Evolutionary conservation across 2,113 vertebrate genomes (phyloP), one percentile per base, ranked within the genome.

Genomic region (Leptosomus discolor): DNA sequence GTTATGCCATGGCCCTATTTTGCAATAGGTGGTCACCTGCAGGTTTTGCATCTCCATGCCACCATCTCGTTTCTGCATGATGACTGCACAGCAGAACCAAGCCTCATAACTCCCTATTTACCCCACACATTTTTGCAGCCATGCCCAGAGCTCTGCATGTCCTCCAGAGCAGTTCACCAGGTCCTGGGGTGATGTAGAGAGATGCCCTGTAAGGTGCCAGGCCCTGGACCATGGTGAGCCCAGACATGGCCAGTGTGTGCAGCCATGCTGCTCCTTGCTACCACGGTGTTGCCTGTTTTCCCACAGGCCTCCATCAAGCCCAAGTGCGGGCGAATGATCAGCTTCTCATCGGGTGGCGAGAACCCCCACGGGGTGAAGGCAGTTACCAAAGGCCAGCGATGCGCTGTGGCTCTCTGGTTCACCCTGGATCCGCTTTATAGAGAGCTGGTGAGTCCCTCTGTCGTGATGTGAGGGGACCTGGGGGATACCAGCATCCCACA

Each of bases 351-450:
- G 0, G 99, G 99, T 0, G 99, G 99, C 1, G 99, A 99, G 98
- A 99, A 99, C 89, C 99, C 99, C 0, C 99, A 99, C 1, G 99
- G 99, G 1, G 99, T 99, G 81, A 99, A 98, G 93, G 99, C 99
- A 0, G 99, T 99, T 83, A 99, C 99, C 90, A 98, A 96, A 27
- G 99, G 99, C 30, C 99, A 99, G 98, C 96, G 99, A 7, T 99
- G 99, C 2, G 99, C 99, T 0, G 98, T 99, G 69, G 99, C 99
- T 2, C 96, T 99, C 60, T 99, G 99, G 99, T 99, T 99, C 95
- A 99, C 99, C 34, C 88, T 99, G 85, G 98, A 99, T 84, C 99
- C 99, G 0, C 98, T 99, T 53, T 99, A 99, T 96, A 99, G 99
- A 96, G 99, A 99, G 95, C 54, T 99, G 99, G 99, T 99, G 97